Base-by-base conservation (phyloP, 2,888 invertebrate species). In the Plebejus anna region DNA sequence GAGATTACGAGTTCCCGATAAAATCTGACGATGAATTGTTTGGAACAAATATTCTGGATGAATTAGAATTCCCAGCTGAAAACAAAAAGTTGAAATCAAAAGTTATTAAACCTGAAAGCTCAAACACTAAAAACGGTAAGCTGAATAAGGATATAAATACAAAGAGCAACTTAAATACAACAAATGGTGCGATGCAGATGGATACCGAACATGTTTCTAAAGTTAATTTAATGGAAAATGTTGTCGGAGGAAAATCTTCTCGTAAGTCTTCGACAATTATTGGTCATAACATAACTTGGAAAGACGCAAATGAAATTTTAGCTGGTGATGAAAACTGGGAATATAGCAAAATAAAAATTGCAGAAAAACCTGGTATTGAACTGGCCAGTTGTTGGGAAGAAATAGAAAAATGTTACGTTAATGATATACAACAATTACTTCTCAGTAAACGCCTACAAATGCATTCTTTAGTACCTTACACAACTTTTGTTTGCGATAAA, bases 401-500 rank as follows among this genome's bases (percentile, higher is more conserved):
- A 83, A 82, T 93, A 61, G 95, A 95, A 83, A 89, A 85, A 79
- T 82, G 84, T 2, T 95, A 95, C 79, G 83, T 95, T 13, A 85
- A 89, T 72, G 95, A 95, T 80, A 86, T 96, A 80, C 90, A 94
- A 80, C 91, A 95, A 80, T 81, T 95, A 70, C 94, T 96, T 80
- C 94, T 95, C 79, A 87, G 94, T n/a, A 95, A 94, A 80, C 89
- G 96, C 72, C 82, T 94, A 71, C 92, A 95, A 82, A 88, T 95
- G 83, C 92, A 94, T 78, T 89, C 90, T 61, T 82, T 96, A 16
- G 83, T 95, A 75, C 95, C 96, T 0, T 96, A 96, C 81, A 87
- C 92, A 7, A 89, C 94, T 80, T 94, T 92, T 79, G 87, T 95
- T 0, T 91, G 88, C 81, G 91, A 94, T 72, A 94, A 95, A 84